phyloP scores from a whole-genome alignment of 2,797 vertebrate species.

The Chaenodraco wilsoni region DNA sequence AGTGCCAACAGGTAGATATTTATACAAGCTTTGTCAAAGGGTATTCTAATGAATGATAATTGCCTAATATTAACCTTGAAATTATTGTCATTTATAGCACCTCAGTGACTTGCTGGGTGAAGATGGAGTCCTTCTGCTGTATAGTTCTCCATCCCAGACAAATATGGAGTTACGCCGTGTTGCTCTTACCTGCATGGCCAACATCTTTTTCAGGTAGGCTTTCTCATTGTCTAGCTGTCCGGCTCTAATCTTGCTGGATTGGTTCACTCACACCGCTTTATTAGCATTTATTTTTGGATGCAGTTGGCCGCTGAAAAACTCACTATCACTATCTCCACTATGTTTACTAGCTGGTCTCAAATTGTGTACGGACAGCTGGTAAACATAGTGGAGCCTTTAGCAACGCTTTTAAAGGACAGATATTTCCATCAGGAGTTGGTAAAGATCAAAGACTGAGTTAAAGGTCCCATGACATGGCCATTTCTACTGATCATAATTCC shows the following conservation, averaged over 20 bases:
- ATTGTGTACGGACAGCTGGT: too few relatives aligned
- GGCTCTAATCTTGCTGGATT: too few relatives aligned
- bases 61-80: background rate
- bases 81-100: constrained; percentile 77
- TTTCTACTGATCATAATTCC: too few relatives aligned
- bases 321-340: too few relatives aligned
- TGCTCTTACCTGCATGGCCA: constrained; percentile 91
- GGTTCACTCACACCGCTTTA: too few relatives aligned
- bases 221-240: background rate
- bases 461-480: too few relatives aligned
- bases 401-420: background rate
- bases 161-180: constrained; percentile 89
- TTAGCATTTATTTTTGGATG: too few relatives aligned
- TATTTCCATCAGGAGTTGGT: background rate
- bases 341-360: too few relatives aligned
- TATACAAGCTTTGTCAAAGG: background rate
- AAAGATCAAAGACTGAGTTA: background rate
- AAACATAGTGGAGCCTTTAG: background rate
- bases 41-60: background rate
- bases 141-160: constrained; percentile 83
- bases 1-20: constrained; percentile 88
- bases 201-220: constrained; percentile 92
- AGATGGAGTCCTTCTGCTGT: constrained; percentile 85
- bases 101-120: constrained; percentile 87
- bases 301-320: too few relatives aligned